Percentiles rank a stretch among this genome's conserved stretches.
These are phyloP conservation scores for Apistogramma diplotaenia DNA, from an alignment of 2,113 vertebrate species.

Conservation along the genomic window DNA sequence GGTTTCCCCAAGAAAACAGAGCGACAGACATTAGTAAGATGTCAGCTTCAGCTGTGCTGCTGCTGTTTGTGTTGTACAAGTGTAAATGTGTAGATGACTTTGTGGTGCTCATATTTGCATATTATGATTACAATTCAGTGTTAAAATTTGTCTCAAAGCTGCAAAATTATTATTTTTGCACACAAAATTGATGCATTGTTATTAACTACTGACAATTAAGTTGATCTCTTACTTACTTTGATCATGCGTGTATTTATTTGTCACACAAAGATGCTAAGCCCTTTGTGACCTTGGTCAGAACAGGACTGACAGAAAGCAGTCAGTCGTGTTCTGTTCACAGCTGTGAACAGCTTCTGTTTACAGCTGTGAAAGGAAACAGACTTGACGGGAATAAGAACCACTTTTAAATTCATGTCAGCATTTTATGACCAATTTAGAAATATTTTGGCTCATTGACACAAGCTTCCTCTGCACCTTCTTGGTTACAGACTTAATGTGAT, in stretches of 20 bases:
- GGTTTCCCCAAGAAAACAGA: not conserved
- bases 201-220: too few relatives aligned
- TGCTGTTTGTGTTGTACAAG: accelerated
- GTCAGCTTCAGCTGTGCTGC: not conserved
- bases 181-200: too few relatives aligned
- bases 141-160: too few relatives aligned
- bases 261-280: not conserved
- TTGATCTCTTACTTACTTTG: not conserved
- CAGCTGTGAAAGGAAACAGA: not conserved
- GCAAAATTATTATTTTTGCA: too few relatives aligned
- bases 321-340: too few relatives aligned
- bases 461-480: not conserved
- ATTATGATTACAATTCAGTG: not conserved
- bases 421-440: not conserved
- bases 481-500: not conserved
- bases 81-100: not conserved
- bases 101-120: not conserved
- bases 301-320: too few relatives aligned
- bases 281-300: too few relatives aligned
- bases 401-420: not conserved
- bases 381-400: too few relatives aligned
- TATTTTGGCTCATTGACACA: not conserved
- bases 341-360: too few relatives aligned
- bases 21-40: not conserved
- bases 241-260: accelerated